Evolutionary conservation across 2,113 vertebrate genomes (phyloP).

Genomic region (Gnathonemus echidnorhynchus): DNA sequence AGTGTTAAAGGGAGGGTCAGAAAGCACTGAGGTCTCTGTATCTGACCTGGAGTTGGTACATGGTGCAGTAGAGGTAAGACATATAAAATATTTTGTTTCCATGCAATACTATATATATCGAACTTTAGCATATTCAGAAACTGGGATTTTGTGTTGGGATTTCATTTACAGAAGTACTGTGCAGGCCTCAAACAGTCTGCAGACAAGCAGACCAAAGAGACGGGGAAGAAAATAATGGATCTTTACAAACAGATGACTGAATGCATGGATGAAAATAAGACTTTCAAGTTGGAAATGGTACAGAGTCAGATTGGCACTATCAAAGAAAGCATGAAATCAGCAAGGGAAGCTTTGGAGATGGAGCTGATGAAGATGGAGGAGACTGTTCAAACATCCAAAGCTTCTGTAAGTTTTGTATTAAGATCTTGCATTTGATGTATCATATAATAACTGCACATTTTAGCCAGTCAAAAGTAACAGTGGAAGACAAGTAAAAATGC

Average conservation of each 20-base stretch:
- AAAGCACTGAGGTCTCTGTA: slow-evolving; percentile 84
- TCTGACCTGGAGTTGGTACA: slow-evolving; percentile 82
- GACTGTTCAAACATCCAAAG: not conserved
- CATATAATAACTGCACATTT: not conserved
- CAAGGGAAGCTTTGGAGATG: slow-evolving; percentile 75
- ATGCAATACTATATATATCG: not conserved
- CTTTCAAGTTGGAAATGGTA: slow-evolving; percentile 84
- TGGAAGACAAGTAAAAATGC: not conserved
- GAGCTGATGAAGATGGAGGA: slow-evolving; percentile 68
- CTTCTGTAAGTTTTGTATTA: slow-evolving; percentile 21
- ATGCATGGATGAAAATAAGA: slow-evolving; percentile 86
- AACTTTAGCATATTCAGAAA: not conserved
- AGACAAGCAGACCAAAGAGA: slow-evolving; percentile 80
- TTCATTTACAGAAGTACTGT: slow-evolving; percentile 70
- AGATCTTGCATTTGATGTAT: not conserved
- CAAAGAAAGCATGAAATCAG: slow-evolving; percentile 78
- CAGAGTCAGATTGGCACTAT: slow-evolving; percentile 91
- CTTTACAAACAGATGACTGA: slow-evolving; percentile 84
- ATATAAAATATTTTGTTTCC: not conserved
- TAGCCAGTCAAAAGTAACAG: not conserved
- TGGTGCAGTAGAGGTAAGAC: slow-evolving; percentile 84
- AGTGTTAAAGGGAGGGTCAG: slow-evolving; percentile 76
- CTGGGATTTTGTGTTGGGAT: not conserved
- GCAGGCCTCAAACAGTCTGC: slow-evolving; percentile 68
- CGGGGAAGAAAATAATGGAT: slow-evolving; percentile 77